A percentile compares a stretch with the other conserved stretches of the same genome.
Conservation (phyloP, 1,140 invertebrate genomes). For the Nasonia giraulti region DNA sequence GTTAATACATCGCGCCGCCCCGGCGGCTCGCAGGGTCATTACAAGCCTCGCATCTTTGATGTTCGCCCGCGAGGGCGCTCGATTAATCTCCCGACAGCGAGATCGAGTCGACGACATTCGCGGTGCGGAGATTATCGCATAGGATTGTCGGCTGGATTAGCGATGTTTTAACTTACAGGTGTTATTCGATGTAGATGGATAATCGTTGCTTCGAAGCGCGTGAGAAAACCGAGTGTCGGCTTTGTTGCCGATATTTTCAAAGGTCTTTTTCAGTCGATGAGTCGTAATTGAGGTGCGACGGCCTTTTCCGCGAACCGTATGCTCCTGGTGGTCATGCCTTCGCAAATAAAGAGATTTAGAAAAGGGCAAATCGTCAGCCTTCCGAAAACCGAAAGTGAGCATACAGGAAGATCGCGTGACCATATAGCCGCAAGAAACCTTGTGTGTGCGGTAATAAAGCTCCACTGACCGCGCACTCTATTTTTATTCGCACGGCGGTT, state of each 20-base stretch:
- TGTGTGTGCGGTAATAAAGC: too few relatives aligned
- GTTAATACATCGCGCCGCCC: conserved; percentile 54
- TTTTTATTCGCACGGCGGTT: too few relatives aligned
- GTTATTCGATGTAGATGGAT: too few relatives aligned
- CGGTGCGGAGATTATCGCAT: neutral
- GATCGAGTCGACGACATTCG: neutral
- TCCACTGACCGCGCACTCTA: too few relatives aligned
- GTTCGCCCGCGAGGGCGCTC: neutral
- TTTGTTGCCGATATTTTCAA: neutral
- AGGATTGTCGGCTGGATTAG: neutral
- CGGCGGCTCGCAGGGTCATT: conserved; percentile 54
- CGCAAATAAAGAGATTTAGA: neutral
- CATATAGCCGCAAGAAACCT: too few relatives aligned
- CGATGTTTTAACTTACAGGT: too few relatives aligned
- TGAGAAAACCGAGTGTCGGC: neutral
- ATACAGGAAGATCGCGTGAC: neutral
- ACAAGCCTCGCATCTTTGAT: conserved; percentile 48
- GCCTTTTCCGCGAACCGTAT: neutral
- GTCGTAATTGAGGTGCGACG: neutral
- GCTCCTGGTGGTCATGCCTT: neutral
- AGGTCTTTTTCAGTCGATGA: neutral
- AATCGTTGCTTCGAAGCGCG: too few relatives aligned
- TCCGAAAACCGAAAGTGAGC: too few relatives aligned
- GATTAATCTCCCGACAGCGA: conserved; percentile 8
- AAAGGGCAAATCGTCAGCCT: neutral